phyloP scores from a whole-genome alignment of 1,140 invertebrate species.

The Marisa cornuarietis region DNA sequence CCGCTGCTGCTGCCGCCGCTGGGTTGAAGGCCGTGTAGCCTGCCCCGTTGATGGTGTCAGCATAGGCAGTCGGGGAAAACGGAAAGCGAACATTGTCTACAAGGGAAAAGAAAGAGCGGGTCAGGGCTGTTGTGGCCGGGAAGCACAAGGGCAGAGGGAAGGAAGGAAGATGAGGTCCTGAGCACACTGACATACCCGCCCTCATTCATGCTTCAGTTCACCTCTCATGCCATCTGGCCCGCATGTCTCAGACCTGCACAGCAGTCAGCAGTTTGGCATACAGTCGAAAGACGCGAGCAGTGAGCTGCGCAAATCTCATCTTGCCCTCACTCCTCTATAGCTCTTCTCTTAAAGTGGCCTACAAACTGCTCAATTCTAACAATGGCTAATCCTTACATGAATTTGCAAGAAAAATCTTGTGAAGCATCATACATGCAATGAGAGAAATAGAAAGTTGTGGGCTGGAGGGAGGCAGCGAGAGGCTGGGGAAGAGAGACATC shows the following conservation, averaged over 20 bases:
- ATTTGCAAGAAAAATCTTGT: neutral
- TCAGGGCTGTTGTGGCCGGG: neutral
- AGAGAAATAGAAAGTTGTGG: too few species aligned
- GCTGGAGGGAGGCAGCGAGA: too few species aligned
- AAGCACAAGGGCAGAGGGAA: neutral
- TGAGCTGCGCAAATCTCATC: too few species aligned
- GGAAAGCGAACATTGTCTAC: constrained; percentile 41
- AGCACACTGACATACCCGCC: neutral
- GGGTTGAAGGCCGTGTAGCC: constrained; percentile 50
- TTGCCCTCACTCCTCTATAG: too few species aligned
- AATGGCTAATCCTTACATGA: neutral
- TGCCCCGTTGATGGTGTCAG: constrained; percentile 64
- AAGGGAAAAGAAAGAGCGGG: constrained; percentile 30
- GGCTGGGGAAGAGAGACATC: too few species aligned
- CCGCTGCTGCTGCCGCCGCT: constrained; percentile 39
- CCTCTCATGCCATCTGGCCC: neutral
- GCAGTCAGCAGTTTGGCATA: constrained; percentile 5
- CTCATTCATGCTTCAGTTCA: constrained; percentile 6
- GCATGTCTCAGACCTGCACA: neutral
- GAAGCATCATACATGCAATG: neutral
- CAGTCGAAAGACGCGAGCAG: too few species aligned
- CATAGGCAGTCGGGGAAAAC: constrained; percentile 43
- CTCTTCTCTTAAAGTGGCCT: too few species aligned
- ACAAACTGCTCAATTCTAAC: too few species aligned
- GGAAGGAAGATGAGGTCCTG: constrained; percentile 4